These are phyloP conservation scores for Chelonus formosanus DNA, from an alignment of 2,888 invertebrate genomes.

Conservation along the genomic window DNA sequence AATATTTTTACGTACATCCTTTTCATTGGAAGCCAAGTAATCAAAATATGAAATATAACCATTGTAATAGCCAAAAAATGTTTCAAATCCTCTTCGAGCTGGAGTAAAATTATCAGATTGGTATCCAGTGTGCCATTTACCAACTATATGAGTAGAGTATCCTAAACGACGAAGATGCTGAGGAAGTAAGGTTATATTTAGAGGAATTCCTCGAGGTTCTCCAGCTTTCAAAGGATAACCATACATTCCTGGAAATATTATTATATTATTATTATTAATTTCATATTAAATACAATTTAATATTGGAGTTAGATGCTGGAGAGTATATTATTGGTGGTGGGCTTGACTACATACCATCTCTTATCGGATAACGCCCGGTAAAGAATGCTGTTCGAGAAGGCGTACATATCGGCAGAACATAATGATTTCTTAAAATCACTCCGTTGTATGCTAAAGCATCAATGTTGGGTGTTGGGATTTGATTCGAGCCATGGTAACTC, in stretches of 20 bases:
- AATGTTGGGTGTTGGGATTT: conserved; percentile 89
- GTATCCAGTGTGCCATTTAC: conserved; percentile 71
- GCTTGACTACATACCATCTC: conserved; percentile 60
- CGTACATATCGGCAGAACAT: conserved; percentile 84
- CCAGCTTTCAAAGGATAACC: conserved; percentile 66
- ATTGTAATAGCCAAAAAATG: conserved; percentile 86
- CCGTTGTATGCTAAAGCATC: conserved; percentile 86
- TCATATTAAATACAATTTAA: background rate
- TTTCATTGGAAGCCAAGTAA: conserved; percentile 54
- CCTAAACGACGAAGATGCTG: conserved; percentile 66
- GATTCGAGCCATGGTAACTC: conserved; percentile 85
- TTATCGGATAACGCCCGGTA: conserved; percentile 88
- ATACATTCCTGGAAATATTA: conserved; percentile 66
- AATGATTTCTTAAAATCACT: conserved; percentile 84
- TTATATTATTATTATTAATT: conserved; percentile 7
- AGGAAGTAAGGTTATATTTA: conserved; percentile 67
- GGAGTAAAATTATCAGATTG: conserved; percentile 72
- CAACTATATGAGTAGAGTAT: conserved; percentile 67
- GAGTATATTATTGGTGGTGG: background rate
- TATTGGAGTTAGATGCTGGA: background rate
- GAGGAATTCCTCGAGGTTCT: conserved; percentile 67
- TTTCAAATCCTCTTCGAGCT: conserved; percentile 78
- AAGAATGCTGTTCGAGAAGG: conserved; percentile 83
- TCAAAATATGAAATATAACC: conserved; percentile 85
- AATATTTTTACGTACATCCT: too few relatives aligned